phyloP scores from a whole-genome alignment of 2,113 vertebrate species.

The Pipa parva region DNA sequence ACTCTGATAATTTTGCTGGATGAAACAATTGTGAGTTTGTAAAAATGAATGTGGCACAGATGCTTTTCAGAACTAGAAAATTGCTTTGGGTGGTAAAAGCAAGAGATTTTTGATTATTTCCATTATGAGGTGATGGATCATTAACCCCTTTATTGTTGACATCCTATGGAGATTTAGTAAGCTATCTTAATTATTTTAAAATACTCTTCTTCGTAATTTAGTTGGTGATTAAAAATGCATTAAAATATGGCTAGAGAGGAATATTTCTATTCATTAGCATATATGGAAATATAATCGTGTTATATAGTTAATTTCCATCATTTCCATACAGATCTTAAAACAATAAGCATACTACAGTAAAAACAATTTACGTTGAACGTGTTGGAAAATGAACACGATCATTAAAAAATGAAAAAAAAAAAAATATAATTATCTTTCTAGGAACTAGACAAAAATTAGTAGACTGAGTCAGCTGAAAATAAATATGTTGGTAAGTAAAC shows the following conservation, averaged over 20 bases:
- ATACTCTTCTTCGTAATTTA: constrained; percentile 75
- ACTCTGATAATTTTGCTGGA: constrained; percentile 30
- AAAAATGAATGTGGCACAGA: constrained; percentile 60
- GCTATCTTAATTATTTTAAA: constrained; percentile 81
- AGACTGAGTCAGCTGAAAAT: constrained; percentile 26
- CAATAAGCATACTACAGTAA: constrained; percentile 66
- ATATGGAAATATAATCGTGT: constrained; percentile 70
- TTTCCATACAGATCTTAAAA: constrained; percentile 75
- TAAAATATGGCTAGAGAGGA: constrained; percentile 69
- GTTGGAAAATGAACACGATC: constrained; percentile 70
- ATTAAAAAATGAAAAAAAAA: constrained; percentile 50
- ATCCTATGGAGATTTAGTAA: constrained; percentile 73
- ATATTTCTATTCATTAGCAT: constrained; percentile 71
- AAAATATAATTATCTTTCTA: constrained; percentile 23
- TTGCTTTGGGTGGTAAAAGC: constrained; percentile 61
- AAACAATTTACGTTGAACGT: constrained; percentile 66
- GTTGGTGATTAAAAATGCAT: constrained; percentile 77
- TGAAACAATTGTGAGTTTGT: constrained; percentile 45
- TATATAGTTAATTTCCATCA: constrained; percentile 74
- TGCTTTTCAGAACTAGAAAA: constrained; percentile 58
- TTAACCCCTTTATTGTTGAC: constrained; percentile 79
- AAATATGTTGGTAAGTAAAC: constrained; percentile 33
- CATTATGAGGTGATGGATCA: constrained; percentile 70
- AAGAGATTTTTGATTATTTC: constrained; percentile 63
- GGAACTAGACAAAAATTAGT: constrained; percentile 27